Base-by-base conservation (phyloP, 2,113 vertebrate species). In the Corythoichthys haematopterus region DNA sequence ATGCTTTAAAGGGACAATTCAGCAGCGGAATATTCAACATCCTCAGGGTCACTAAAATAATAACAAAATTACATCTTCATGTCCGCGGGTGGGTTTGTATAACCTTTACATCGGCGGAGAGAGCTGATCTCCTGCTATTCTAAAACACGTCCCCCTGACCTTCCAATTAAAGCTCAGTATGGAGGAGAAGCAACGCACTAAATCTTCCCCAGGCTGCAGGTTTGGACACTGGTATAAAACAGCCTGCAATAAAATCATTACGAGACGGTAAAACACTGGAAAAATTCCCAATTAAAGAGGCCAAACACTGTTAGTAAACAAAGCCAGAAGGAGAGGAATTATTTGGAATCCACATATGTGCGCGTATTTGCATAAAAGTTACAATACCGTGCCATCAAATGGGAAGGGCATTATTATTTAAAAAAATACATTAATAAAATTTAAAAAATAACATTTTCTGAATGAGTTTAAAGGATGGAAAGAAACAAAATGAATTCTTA, bases 41-140 rank as follows among this genome's bases (percentile, higher is more conserved):
- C 66, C 80, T 72, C 75, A 83, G 71, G 70, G 75, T 66, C 74
- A 64, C 73, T 77, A 82, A 65, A 81, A 86, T 82, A 75, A 82
- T 72, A 69, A 63, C 51, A 68, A 80, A 81, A 80, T 80, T 66
- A 84, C 68, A 77, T 81, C 72, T 83, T 80, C 65, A 63, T 83
- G 82, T 86, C 87, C 79, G 83, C 66, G 76, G 84, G 80, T 87
- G 91, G 73, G 88, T 91, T 93, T 94, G 85, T 89, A 88, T 94
- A 94, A 94, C 91, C 90, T 94, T 90, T 88, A 93, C 92, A 92
- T 92, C 91, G 87, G 77, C 67, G 72, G 56, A 86, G 88, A 73
- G 74, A 52, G 74, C 67, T 91, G 87, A 80, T 77, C 70, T 86
- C 86, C 76, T 72, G 91, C 89, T 90, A 80, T 77, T 80, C 78